A percentile compares a stretch with the other conserved stretches of the same genome.
These are phyloP conservation scores for Atherinomorus stipes DNA, from an alignment of 2,113 vertebrate genomes.

Conservation along the genomic window DNA sequence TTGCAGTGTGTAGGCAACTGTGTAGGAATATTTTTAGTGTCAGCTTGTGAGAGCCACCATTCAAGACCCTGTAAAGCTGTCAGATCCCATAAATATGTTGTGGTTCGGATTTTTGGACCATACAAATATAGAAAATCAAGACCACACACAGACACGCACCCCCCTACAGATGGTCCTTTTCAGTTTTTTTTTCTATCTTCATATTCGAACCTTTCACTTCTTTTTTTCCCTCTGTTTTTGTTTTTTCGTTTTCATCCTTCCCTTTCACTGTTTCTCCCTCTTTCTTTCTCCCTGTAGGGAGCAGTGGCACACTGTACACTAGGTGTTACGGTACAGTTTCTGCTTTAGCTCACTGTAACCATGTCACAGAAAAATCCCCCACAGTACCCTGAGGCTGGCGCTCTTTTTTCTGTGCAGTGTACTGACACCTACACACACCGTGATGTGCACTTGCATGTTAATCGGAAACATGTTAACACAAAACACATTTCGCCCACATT, in stretches of 20 bases:
- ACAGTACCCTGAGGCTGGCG: constrained; percentile 18
- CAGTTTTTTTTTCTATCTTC: not conserved
- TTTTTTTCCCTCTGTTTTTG: not conserved
- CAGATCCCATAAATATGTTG: not conserved
- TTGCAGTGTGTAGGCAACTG: not conserved
- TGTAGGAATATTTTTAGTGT: not conserved
- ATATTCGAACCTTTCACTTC: not conserved
- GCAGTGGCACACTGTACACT: not conserved
- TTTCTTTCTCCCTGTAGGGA: not conserved
- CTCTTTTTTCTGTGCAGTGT: constrained; percentile 6
- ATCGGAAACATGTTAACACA: not conserved
- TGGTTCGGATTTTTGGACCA: not conserved
- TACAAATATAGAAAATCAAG: not conserved
- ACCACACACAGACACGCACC: not conserved
- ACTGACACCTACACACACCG: constrained; percentile 6
- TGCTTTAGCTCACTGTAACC: constrained; percentile 27
- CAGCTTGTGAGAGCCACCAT: not conserved
- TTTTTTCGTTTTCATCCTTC: not conserved
- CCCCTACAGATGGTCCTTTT: constrained; percentile 30
- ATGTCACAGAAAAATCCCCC: constrained; percentile 16
- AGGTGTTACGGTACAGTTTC: constrained; percentile 7
- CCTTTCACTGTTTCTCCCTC: not conserved
- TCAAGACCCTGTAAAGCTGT: not conserved
- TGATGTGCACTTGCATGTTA: not conserved
- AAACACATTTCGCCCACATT: not conserved